These are phyloP conservation scores for Heliconius charithonia DNA, from an alignment of 2,888 invertebrate genomes.

Conservation along the genomic window DNA sequence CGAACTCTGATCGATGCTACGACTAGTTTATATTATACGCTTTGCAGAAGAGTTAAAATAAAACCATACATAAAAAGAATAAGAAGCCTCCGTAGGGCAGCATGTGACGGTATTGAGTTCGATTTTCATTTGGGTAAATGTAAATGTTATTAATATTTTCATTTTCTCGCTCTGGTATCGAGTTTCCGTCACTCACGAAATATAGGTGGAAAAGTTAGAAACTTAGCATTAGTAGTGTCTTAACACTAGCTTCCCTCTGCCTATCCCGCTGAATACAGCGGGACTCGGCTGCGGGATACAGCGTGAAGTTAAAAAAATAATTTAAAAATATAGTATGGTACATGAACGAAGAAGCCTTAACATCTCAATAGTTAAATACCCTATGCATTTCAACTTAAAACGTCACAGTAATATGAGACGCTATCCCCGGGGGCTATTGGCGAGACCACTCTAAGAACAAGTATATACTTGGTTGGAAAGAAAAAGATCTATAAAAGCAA, in stretches of 20 bases:
- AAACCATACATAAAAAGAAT: background rate
- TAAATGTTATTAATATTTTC: no score
- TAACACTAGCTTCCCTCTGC: no score
- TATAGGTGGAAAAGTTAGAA: no score
- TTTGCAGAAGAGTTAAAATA: background rate
- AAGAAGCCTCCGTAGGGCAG: no score
- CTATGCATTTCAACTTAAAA: conserved; percentile 23
- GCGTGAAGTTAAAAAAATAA: no score
- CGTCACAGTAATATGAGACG: conserved; percentile 33
- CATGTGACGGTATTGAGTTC: no score
- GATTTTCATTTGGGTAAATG: no score
- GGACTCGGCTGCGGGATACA: no score
- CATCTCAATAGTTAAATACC: conserved; percentile 22
- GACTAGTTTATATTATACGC: conserved; percentile 1
- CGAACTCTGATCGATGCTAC: background rate
- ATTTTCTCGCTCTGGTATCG: no score
- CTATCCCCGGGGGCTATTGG: conserved; percentile 32
- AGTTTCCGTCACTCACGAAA: no score
- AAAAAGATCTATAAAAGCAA: conserved; percentile 31
- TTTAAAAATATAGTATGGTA: background rate
- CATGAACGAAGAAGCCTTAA: conserved; percentile 8
- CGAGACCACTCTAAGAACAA: conserved; percentile 30
- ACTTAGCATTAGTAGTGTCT: background rate
- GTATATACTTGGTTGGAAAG: conserved; percentile 25
- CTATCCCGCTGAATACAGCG: no score